Evolutionary conservation across 2,113 vertebrate species (phyloP).

Genomic region (Lynx canadensis): DNA sequence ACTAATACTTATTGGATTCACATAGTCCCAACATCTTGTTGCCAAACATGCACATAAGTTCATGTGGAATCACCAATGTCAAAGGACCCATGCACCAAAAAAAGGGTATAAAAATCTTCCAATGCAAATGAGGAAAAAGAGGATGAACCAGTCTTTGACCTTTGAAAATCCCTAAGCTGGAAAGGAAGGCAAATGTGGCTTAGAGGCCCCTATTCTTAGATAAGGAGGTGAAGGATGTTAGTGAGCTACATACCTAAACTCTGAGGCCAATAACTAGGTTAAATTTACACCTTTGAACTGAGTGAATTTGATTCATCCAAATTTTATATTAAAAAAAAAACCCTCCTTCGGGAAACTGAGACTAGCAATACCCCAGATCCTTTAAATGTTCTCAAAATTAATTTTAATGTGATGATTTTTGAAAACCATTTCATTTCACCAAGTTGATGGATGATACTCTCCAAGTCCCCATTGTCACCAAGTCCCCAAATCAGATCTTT

Average conservation of each 20-base stretch:
- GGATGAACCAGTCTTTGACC: neutral
- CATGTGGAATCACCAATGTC: neutral
- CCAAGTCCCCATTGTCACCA: neutral
- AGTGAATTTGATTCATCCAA: neutral
- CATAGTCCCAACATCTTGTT: neutral
- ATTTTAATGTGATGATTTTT: slow-evolving; percentile 8
- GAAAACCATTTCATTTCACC: neutral
- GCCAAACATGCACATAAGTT: neutral
- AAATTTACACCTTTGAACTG: neutral
- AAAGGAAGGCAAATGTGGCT: neutral
- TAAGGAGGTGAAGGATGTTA: neutral
- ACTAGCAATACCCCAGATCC: neutral
- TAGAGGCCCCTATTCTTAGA: neutral
- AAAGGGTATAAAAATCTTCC: neutral
- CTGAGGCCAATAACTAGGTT: neutral
- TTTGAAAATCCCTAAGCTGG: neutral
- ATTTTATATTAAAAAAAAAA: neutral
- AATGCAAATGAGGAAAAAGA: neutral
- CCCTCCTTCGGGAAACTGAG: neutral
- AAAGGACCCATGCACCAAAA: neutral
- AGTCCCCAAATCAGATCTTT: neutral
- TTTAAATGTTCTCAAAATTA: slow-evolving; percentile 15
- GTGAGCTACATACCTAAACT: neutral
- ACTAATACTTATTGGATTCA: neutral
- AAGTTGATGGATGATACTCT: neutral